Evolutionary conservation across 1,140 invertebrate species (phyloP).

Genomic region (Trichonephila clavata): DNA sequence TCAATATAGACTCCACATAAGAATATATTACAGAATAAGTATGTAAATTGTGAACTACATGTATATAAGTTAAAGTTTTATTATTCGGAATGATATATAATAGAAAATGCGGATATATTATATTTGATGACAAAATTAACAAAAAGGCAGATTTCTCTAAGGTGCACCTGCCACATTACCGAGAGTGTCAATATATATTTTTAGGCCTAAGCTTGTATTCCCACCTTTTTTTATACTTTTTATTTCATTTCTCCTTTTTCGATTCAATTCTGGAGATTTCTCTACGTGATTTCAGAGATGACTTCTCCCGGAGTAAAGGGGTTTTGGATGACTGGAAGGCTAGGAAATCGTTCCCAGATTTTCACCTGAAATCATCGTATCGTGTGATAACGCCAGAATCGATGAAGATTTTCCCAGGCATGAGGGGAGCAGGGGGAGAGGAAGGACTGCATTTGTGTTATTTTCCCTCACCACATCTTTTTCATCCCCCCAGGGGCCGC

Average conservation of each 20-base stretch:
- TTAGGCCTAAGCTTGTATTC: background rate
- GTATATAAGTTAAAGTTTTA: too few relatives aligned
- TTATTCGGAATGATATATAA: too few relatives aligned
- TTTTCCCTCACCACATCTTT: slow-evolving; percentile 18
- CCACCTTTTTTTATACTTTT: background rate
- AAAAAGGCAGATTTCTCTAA: too few relatives aligned
- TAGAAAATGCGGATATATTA: too few relatives aligned
- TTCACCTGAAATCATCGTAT: slow-evolving; percentile 65
- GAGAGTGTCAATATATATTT: background rate
- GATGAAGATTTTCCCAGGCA: background rate
- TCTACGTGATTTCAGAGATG: slow-evolving; percentile 58
- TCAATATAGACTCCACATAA: too few relatives aligned
- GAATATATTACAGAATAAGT: too few relatives aligned
- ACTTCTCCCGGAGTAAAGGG: slow-evolving; percentile 37
- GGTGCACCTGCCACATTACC: too few relatives aligned
- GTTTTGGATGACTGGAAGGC: slow-evolving; percentile 3
- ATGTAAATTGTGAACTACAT: too few relatives aligned
- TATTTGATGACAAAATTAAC: too few relatives aligned
- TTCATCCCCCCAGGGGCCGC: background rate
- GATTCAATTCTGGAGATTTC: slow-evolving; percentile 35
- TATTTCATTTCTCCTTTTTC: slow-evolving; percentile 29
- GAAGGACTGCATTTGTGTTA: background rate
- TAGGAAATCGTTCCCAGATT: slow-evolving; percentile 59
- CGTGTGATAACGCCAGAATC: slow-evolving; percentile 63
- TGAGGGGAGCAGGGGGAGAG: background rate